phyloP scores from a whole-genome alignment of 2,888 invertebrate genomes.

The Galeopsomyia nigrocyanea region DNA sequence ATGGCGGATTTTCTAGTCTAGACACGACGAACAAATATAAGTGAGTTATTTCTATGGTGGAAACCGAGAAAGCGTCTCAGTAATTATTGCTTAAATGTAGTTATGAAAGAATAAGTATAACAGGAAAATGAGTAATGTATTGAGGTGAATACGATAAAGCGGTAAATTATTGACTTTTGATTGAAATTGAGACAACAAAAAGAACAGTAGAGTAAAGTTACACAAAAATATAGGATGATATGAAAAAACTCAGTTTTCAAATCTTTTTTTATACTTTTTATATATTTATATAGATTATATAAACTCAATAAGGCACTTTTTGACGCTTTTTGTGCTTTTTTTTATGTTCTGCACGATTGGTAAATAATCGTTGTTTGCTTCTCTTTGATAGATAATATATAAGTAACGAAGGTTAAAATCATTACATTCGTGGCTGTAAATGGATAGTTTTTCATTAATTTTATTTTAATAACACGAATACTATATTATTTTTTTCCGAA shows the following conservation, averaged over 20 bases:
- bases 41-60: constrained; percentile 43
- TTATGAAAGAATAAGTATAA: constrained; percentile 34
- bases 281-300: constrained; percentile 49
- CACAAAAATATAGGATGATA: constrained; percentile 19
- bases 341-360: constrained; percentile 33
- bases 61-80: constrained; percentile 44
- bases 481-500: constrained; percentile 25
- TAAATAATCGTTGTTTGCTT: constrained; percentile 32
- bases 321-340: constrained; percentile 41
- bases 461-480: constrained; percentile 27
- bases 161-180: constrained; percentile 42
- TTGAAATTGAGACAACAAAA: constrained; percentile 27
- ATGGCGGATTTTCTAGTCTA: constrained; percentile 49
- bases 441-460: constrained; percentile 27
- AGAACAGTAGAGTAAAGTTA: constrained; percentile 19
- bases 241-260: constrained; percentile 40
- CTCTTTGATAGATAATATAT: constrained; percentile 28
- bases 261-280: constrained; percentile 50
- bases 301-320: constrained; percentile 44
- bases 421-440: constrained; percentile 10
- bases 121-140: constrained; percentile 24
- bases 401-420: constrained; percentile 3
- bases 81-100: constrained; percentile 46
- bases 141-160: constrained; percentile 18
- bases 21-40: constrained; percentile 45